Conservation (phyloP, 30 jellyfish, hydroid and myxozoan genomes). For the Hydractinia echinata region DNA sequence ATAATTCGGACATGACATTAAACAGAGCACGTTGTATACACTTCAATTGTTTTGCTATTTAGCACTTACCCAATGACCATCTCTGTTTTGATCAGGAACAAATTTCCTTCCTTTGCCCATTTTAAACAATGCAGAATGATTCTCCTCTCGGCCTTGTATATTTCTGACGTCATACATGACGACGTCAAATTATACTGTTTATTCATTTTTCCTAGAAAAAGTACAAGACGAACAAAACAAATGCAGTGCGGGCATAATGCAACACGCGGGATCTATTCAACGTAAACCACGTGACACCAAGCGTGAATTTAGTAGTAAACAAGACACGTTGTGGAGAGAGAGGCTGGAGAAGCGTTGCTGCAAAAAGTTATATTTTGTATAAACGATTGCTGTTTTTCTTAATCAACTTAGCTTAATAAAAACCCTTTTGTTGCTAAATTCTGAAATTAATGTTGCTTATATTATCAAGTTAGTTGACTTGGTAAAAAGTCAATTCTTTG, state of each 20-base stretch:
- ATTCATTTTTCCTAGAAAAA: not conserved
- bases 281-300: slow-evolving; percentile 17
- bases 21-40: too few relatives aligned
- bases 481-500: too few relatives aligned
- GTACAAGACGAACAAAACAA: not conserved
- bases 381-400: too few relatives aligned
- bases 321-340: slow-evolving; percentile 14
- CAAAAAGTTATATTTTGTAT: too few relatives aligned
- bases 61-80: not conserved
- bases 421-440: too few relatives aligned
- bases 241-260: not conserved
- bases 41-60: too few relatives aligned
- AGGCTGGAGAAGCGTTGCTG: too few relatives aligned
- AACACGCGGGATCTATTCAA: not conserved
- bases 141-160: not conserved
- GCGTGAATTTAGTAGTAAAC: not conserved
- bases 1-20: too few relatives aligned
- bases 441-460: too few relatives aligned
- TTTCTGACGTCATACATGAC: not conserved
- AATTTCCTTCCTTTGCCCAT: not conserved
- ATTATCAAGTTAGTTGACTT: too few relatives aligned
- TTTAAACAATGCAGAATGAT: not conserved
- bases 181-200: slow-evolving; percentile 1
- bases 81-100: not conserved
- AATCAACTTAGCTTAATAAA: too few relatives aligned